Percentiles rank a stretch among this genome's conserved stretches.
Conservation (phyloP, 2,888 invertebrate species). For the Iselma pallidipennis region DNA sequence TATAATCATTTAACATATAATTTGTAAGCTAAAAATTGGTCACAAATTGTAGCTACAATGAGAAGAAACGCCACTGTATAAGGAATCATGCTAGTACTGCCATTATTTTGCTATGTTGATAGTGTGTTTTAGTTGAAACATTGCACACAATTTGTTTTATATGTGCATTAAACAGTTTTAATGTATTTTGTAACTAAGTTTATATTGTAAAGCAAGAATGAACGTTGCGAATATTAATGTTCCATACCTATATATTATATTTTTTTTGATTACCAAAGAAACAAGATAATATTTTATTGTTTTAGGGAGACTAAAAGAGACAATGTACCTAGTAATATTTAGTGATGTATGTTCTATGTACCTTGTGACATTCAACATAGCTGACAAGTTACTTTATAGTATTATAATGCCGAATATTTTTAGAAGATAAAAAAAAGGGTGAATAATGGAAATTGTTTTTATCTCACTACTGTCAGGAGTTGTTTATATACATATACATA, state of each 20-base stretch:
- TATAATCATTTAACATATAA: not conserved
- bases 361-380: constrained; percentile 27
- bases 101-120: constrained; percentile 40
- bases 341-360: constrained; percentile 20
- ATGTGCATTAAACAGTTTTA: constrained; percentile 53
- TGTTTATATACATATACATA: not conserved
- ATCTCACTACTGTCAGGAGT: constrained; percentile 13
- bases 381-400: constrained; percentile 34
- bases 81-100: constrained; percentile 37
- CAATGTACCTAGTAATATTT: constrained; percentile 45
- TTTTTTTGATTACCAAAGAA: constrained; percentile 10
- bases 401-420: constrained; percentile 14
- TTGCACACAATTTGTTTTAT: constrained; percentile 51
- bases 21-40: too few relatives aligned
- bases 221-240: constrained; percentile 51
- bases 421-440: constrained; percentile 15
- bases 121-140: constrained; percentile 39
- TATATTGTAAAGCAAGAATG: constrained; percentile 50
- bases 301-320: constrained; percentile 35
- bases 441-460: constrained; percentile 25
- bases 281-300: constrained; percentile 44
- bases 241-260: constrained; percentile 39
- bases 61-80: constrained; percentile 24
- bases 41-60: too few relatives aligned
- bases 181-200: constrained; percentile 52